Evolutionary conservation across 2,888 invertebrate species (phyloP), one percentile per base, ranked within the genome.

Genomic region (Bugula neritina): DNA sequence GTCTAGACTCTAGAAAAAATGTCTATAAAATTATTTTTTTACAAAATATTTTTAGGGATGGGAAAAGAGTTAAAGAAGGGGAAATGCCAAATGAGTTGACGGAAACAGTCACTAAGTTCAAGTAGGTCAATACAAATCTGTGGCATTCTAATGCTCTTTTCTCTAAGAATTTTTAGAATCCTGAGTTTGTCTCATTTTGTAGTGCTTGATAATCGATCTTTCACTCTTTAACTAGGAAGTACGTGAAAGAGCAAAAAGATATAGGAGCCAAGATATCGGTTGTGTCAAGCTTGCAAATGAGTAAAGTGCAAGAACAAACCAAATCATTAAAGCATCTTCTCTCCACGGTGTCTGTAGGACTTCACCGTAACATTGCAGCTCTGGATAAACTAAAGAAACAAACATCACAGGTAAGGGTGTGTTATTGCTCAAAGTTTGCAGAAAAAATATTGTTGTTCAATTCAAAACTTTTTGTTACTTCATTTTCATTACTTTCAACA

Each of bases 181-280:
- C n/a, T n/a, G n/a, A n/a, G n/a, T n/a, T n/a, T n/a, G n/a, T n/a
- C n/a, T n/a, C n/a, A n/a, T n/a, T n/a, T n/a, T n/a, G n/a, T n/a
- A n/a, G n/a, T n/a, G n/a, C n/a, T n/a, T n/a, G n/a, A n/a, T n/a
- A n/a, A n/a, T n/a, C n/a, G n/a, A n/a, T n/a, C n/a, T n/a, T n/a
- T n/a, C n/a, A n/a, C n/a, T n/a, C n/a, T n/a, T 71, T 73, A 78
- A 79, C 5, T 74, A 88, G 88, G 76, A 89, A 89, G 73, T 90
- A 91, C 82, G 91, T 94, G 0, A 93, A 93, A 85, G 90, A 90
- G 73, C 93, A 94, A 81, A 94, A 94, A 83, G 86, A 88, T 0
- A 86, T 90, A 52, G 90, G 91, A 74, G 92, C 92, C 0, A 92
- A 92, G 79, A 90, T 94, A 69, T 90, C 92, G 78, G 86, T 91